A percentile compares a stretch with the other conserved stretches of the same genome.
These are phyloP conservation scores for Hydrolagus colliei DNA, from an alignment of 2,797 vertebrate species.

Conservation along the genomic window DNA sequence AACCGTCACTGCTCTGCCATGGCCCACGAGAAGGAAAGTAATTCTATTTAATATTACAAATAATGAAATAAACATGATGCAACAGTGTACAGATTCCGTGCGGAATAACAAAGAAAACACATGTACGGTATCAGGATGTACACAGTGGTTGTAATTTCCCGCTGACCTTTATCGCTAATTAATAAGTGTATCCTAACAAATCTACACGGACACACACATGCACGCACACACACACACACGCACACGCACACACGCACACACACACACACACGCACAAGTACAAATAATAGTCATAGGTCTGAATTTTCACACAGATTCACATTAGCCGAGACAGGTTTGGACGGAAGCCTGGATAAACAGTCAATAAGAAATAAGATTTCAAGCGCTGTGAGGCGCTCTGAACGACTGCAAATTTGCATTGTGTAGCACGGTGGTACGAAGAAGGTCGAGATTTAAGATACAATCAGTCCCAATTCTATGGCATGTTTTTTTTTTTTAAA, in stretches of 20 bases:
- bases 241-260: slow-evolving; percentile 39
- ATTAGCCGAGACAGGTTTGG: slow-evolving; percentile 1
- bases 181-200: slow-evolving; percentile 44
- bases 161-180: background rate
- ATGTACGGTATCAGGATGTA: background rate
- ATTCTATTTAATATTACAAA: background rate
- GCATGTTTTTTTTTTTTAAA: background rate
- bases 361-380: background rate
- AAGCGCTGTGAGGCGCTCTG: too few relatives aligned
- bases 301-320: background rate
- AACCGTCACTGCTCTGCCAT: background rate
- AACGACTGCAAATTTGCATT: too few relatives aligned
- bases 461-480: slow-evolving; percentile 23
- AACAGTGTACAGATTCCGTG: too few relatives aligned
- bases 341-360: slow-evolving; percentile 18
- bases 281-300: background rate
- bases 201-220: slow-evolving; percentile 97
- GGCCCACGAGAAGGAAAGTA: background rate
- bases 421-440: background rate
- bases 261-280: background rate
- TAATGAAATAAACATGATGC: background rate
- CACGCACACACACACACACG: slow-evolving; percentile 67
- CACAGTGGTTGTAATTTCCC: background rate
- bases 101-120: background rate
- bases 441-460: slow-evolving; percentile 21